These are phyloP conservation scores for Philantomba maxwellii DNA, from an alignment of 2,113 vertebrate species.

Conservation along the genomic window DNA sequence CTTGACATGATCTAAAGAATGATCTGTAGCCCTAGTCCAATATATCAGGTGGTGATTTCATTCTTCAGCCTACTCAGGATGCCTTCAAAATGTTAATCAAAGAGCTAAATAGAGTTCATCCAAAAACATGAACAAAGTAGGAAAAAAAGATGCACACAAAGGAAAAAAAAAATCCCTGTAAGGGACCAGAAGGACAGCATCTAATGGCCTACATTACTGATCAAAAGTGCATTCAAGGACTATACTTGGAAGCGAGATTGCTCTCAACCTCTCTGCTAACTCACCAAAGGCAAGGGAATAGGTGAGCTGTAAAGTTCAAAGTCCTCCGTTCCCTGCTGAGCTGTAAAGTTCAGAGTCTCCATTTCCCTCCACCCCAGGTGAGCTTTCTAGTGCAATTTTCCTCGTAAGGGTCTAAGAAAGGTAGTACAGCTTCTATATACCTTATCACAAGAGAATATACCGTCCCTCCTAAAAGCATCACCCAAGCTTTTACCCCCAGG, in stretches of 20 bases:
- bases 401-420: background rate
- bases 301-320: background rate
- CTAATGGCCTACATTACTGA: background rate
- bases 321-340: background rate
- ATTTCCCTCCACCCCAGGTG: background rate
- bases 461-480: background rate
- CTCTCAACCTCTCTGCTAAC: background rate
- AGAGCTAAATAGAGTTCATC: background rate
- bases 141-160: background rate
- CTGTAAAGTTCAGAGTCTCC: background rate
- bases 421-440: background rate
- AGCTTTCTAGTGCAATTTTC: background rate
- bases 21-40: background rate
- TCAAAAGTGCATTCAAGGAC: background rate
- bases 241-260: fast-evolving
- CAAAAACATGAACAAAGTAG: background rate
- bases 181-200: background rate
- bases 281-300: background rate
- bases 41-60: background rate
- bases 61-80: conserved; percentile 10
- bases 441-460: background rate
- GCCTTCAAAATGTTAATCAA: background rate
- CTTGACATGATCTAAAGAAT: background rate
- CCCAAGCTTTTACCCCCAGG: background rate
- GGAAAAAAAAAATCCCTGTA: background rate